Evolutionary conservation across 2,113 vertebrate species (phyloP).

Genomic region (Vulpes lagopus): DNA sequence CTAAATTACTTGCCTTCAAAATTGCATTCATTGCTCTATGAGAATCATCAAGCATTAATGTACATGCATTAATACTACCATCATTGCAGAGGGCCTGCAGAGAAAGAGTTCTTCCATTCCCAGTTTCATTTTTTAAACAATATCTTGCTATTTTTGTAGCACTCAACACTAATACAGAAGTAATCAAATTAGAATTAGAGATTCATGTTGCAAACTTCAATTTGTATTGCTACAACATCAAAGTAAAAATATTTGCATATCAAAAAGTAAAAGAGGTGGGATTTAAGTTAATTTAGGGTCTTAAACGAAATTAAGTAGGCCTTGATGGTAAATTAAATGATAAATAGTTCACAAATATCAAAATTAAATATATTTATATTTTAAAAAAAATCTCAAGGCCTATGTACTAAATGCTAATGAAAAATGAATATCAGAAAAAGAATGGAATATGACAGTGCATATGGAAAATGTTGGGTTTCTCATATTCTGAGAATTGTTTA

Average conservation of each 20-base stretch:
- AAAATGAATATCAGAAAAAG: conserved; percentile 89
- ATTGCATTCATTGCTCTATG: conserved; percentile 32
- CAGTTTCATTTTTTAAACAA: conserved; percentile 83
- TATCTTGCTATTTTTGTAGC: conserved; percentile 82
- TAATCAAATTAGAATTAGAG: conserved; percentile 81
- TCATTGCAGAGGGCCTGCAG: conserved; percentile 84
- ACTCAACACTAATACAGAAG: conserved; percentile 79
- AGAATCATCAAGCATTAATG: conserved; percentile 72
- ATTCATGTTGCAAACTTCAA: conserved; percentile 82
- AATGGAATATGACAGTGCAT: conserved; percentile 91
- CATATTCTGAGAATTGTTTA: conserved; percentile 78
- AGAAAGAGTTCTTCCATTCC: conserved; percentile 90
- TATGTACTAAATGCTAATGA: conserved; percentile 87
- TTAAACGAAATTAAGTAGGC: conserved; percentile 68
- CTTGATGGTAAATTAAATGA: conserved; percentile 77
- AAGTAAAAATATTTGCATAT: conserved; percentile 81
- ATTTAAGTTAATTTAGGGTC: conserved; percentile 75
- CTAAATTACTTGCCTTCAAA: conserved; percentile 64
- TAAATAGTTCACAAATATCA: conserved; percentile 74
- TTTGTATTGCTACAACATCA: conserved; percentile 72
- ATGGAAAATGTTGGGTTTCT: conserved; percentile 91
- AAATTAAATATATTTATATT: conserved; percentile 75
- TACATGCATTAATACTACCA: conserved; percentile 86
- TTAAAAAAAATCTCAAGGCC: conserved; percentile 71
- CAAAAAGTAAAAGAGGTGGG: conserved; percentile 72